Evolutionary conservation across 2,797 vertebrate genomes (phyloP).

Genomic region (Galago senegalensis): DNA sequence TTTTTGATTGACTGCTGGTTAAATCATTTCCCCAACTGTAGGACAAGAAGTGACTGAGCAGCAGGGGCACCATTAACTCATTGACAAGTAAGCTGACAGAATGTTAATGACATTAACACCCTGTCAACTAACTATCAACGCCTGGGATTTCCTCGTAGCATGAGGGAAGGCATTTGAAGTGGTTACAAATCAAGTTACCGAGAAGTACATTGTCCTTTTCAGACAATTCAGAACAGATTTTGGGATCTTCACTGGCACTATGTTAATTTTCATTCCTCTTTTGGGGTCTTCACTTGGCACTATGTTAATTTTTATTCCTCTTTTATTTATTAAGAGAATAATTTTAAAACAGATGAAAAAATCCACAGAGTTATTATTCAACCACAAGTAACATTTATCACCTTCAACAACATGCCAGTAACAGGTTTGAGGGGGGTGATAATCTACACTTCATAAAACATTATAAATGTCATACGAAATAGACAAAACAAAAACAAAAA

Average conservation of each 20-base stretch:
- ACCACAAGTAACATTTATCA: background rate
- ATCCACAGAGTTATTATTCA: background rate
- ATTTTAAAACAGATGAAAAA: constrained; percentile 60
- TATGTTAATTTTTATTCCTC: constrained; percentile 34
- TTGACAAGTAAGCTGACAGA: constrained; percentile 68
- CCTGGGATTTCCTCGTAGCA: constrained; percentile 76
- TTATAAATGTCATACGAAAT: constrained; percentile 50
- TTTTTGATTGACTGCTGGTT: constrained; percentile 77
- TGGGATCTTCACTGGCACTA: background rate
- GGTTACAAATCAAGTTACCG: constrained; percentile 73
- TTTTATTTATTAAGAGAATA: constrained; percentile 56
- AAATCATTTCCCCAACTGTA: constrained; percentile 71
- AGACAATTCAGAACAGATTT: constrained; percentile 51
- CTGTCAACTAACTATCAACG: constrained; percentile 82
- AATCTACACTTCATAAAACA: constrained; percentile 44
- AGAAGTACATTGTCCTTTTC: constrained; percentile 67
- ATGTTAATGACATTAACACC: constrained; percentile 84
- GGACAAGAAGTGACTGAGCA: constrained; percentile 75
- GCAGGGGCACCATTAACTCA: constrained; percentile 77
- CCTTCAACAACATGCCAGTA: constrained; percentile 48
- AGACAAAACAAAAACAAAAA: constrained; percentile 50
- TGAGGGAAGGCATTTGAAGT: constrained; percentile 71
- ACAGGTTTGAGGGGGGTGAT: constrained; percentile 51
- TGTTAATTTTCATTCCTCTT: constrained; percentile 18
- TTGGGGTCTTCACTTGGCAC: background rate